phyloP scores from a whole-genome alignment of 2,797 vertebrate genomes.

The Gymnodraco acuticeps region DNA sequence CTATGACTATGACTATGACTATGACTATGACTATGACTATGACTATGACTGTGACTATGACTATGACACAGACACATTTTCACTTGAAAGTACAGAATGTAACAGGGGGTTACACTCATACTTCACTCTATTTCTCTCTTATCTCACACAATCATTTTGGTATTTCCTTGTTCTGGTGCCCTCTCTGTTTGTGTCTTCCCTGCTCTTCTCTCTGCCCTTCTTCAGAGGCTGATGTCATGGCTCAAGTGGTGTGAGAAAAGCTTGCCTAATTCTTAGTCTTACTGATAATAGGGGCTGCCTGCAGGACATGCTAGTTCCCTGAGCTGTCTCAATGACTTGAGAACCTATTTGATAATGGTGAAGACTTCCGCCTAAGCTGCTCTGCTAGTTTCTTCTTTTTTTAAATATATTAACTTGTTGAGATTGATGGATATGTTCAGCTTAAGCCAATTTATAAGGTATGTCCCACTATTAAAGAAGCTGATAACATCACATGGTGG shows the following conservation, averaged over 20 bases:
- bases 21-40: conserved; percentile 45
- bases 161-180: conserved; percentile 33
- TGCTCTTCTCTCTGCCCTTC: conserved; percentile 27
- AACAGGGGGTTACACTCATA: neutral
- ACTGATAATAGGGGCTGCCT: conserved; percentile 47
- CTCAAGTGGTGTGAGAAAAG: conserved; percentile 61
- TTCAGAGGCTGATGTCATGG: conserved; percentile 65
- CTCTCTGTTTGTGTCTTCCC: conserved; percentile 24
- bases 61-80: conserved; percentile 63
- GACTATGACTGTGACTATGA: conserved; percentile 49
- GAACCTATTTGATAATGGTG: conserved; percentile 13
- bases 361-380: conserved; percentile 1
- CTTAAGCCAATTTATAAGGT: neutral
- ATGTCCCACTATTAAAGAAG: neutral
- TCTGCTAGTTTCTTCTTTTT: neutral
- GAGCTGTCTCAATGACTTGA: conserved; percentile 33
- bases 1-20: conserved; percentile 46
- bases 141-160: conserved; percentile 6
- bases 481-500: neutral
- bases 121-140: conserved; percentile 17
- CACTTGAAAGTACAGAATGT: conserved; percentile 49
- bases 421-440: neutral
- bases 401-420: neutral
- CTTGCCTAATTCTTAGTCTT: conserved; percentile 40
- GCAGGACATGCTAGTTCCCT: conserved; percentile 40